phyloP scores from a whole-genome alignment of 2,888 invertebrate genomes.

The Cerceris rybyensis region DNA sequence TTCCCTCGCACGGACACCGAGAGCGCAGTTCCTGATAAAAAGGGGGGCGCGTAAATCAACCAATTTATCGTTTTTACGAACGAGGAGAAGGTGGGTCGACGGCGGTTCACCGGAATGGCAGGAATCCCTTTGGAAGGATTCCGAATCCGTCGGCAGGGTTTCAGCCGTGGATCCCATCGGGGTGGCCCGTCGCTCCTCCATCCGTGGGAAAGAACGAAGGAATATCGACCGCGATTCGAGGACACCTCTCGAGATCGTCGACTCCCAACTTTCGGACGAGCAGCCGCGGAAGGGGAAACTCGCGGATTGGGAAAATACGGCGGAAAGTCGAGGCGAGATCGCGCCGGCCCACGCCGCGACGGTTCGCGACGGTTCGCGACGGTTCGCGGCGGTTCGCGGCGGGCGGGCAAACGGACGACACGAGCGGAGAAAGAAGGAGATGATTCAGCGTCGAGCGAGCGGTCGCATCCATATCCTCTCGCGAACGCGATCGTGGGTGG shows the following conservation, averaged over 20 bases:
- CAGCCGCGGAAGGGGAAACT: conserved; percentile 81
- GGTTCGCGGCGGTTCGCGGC: conserved; percentile 4
- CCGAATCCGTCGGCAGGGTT: conserved; percentile 44
- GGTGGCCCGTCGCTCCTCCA: background rate
- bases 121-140: conserved; percentile 77
- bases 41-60: conserved; percentile 78
- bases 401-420: conserved; percentile 9
- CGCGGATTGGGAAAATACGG: conserved; percentile 71
- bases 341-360: conserved; percentile 71
- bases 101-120: conserved; percentile 74
- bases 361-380: conserved; percentile 26
- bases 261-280: conserved; percentile 53
- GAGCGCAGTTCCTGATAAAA: conserved; percentile 65
- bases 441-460: conserved; percentile 66
- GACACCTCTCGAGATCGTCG: conserved; percentile 64
- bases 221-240: conserved; percentile 77
- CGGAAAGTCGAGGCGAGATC: conserved; percentile 57
- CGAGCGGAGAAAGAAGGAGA: background rate
- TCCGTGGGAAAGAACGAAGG: conserved; percentile 81
- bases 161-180: conserved; percentile 28
- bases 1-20: conserved; percentile 10
- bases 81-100: conserved; percentile 69
- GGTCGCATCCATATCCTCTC: conserved; percentile 76
- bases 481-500: conserved; percentile 74
- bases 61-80: conserved; percentile 80